Percentiles rank a stretch among this genome's conserved stretches.
Evolutionary conservation across 2,888 invertebrate genomes (phyloP).

Genomic region (Mythimna ferrago): DNA sequence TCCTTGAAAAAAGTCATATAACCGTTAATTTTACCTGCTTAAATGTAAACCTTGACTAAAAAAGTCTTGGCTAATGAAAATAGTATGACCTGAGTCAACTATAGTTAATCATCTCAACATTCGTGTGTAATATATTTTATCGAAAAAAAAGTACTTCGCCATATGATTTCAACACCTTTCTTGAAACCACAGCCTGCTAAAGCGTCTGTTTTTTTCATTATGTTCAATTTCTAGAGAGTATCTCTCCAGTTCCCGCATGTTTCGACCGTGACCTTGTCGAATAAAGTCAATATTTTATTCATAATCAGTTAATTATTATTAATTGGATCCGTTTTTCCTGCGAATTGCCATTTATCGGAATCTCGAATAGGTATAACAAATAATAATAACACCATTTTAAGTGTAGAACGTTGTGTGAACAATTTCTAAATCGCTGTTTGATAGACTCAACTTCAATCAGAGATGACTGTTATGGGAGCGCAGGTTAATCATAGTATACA

Average conservation of each 20-base stretch:
- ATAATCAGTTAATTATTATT: conserved; percentile 19
- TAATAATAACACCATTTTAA: not conserved
- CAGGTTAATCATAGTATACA: not conserved
- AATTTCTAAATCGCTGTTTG: not conserved
- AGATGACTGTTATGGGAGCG: not conserved
- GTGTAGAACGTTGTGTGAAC: not conserved
- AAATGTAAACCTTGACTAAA: conserved; percentile 1
- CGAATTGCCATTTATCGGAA: not conserved
- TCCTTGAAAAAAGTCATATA: conserved; percentile 26
- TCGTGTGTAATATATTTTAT: no score
- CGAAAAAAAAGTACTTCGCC: no score
- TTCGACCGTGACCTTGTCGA: conserved; percentile 25
- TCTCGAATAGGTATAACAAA: not conserved
- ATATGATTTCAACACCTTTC: not conserved
- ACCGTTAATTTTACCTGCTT: not conserved
- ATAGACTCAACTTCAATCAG: not conserved
- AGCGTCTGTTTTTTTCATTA: not conserved
- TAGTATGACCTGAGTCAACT: not conserved
- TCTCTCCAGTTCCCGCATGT: not conserved
- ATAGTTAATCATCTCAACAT: no score
- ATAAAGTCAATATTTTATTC: conserved; percentile 16
- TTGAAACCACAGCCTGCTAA: not conserved
- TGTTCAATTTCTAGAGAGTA: conserved; percentile 8
- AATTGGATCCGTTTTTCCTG: not conserved
- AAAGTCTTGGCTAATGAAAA: not conserved